phyloP scores from a whole-genome alignment of 2,113 vertebrate species.

The Cinclus mexicanus region DNA sequence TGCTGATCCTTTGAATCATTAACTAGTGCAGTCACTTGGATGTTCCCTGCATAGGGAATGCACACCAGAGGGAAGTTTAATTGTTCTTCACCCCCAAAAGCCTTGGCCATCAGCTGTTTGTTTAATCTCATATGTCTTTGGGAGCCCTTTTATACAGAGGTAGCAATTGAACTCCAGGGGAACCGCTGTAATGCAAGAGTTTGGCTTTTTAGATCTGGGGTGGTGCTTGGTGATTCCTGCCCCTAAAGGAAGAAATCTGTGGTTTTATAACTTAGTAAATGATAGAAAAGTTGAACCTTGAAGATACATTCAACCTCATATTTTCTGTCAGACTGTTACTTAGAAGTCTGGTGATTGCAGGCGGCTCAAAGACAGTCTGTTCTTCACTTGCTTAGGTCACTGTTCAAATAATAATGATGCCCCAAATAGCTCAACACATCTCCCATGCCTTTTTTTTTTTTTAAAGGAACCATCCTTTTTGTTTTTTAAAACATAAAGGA shows the following conservation, averaged over 20 bases:
- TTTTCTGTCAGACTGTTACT: neutral
- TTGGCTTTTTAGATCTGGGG: neutral
- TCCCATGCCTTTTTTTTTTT: neutral
- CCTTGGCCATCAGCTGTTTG: neutral
- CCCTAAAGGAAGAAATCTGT: neutral
- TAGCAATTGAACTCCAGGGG: neutral
- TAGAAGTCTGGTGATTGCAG: neutral
- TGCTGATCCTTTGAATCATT: neutral
- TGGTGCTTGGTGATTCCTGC: neutral
- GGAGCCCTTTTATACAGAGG: neutral
- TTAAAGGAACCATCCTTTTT: neutral
- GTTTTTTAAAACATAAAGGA: neutral
- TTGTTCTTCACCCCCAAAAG: neutral
- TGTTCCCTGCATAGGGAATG: neutral
- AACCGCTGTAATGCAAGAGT: neutral
- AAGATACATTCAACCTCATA: neutral
- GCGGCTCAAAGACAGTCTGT: neutral
- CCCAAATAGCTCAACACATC: slow-evolving; percentile 36
- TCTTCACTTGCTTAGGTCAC: neutral
- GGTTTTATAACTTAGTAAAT: neutral
- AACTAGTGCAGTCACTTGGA: neutral
- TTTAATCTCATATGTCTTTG: neutral
- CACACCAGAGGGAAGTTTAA: neutral
- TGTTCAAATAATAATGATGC: slow-evolving; percentile 63
- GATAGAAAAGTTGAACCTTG: neutral